These are phyloP conservation scores for Pyrrhia umbra DNA, from an alignment of 2,888 invertebrate genomes.

Conservation along the genomic window DNA sequence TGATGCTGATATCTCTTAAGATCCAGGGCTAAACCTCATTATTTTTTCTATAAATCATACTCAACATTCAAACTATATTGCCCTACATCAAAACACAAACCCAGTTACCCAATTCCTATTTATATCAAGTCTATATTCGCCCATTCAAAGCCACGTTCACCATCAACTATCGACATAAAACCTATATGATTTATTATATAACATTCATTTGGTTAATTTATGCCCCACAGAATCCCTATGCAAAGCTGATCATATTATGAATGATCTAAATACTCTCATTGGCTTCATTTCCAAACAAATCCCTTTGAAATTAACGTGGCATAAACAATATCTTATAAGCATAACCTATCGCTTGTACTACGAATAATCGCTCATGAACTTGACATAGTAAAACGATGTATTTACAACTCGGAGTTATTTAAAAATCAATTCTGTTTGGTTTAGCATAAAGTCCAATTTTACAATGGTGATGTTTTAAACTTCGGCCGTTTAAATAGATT, in stretches of 20 bases:
- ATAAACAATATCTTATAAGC: constrained; percentile 40
- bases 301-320: constrained; percentile 27
- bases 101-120: background rate
- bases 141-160: background rate
- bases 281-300: constrained; percentile 30
- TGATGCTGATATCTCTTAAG: too few species aligned
- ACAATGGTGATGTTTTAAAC: background rate
- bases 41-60: too few species aligned
- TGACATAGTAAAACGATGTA: background rate
- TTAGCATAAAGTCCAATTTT: constrained; percentile 3
- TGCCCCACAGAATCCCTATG: constrained; percentile 3
- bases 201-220: constrained; percentile 3
- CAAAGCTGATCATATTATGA: constrained; percentile 1
- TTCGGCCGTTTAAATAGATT: background rate
- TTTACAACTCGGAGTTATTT: background rate
- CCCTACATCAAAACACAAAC: too few species aligned
- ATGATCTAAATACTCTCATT: constrained; percentile 3
- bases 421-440: background rate
- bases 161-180: background rate
- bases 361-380: constrained; percentile 30
- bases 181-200: background rate
- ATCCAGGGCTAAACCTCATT: too few species aligned
- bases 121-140: background rate
- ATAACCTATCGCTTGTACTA: constrained; percentile 8
- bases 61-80: too few species aligned